phyloP scores from a whole-genome alignment of 1,140 invertebrate species.

The Nasonia longicornis region DNA sequence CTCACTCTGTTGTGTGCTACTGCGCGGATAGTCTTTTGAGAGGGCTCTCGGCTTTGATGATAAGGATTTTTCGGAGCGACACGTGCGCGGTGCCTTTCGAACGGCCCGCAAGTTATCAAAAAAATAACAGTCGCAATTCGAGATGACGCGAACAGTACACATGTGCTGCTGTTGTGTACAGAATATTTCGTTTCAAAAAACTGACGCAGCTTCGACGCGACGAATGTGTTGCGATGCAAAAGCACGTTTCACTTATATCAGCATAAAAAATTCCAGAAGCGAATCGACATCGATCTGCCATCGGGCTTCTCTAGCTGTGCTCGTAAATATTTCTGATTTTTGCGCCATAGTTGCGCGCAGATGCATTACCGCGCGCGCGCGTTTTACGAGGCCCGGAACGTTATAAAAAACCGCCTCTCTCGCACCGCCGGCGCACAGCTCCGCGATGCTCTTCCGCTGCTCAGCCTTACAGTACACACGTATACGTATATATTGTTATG shows the following conservation, averaged over 20 bases:
- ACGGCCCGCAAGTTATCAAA: too few species aligned
- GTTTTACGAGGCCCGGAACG: slow-evolving; percentile 7
- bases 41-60: background rate
- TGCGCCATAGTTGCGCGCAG: background rate
- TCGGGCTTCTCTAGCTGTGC: background rate
- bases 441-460: background rate
- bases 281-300: background rate
- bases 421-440: background rate
- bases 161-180: too few species aligned
- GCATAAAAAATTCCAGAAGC: background rate
- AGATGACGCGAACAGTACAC: too few species aligned
- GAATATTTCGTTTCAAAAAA: too few species aligned
- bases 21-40: background rate
- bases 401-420: background rate
- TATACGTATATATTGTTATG: too few species aligned
- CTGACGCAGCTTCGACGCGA: background rate
- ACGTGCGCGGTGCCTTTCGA: too few species aligned
- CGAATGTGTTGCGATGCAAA: background rate
- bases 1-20: background rate
- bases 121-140: too few species aligned
- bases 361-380: slow-evolving; percentile 3
- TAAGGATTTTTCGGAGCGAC: background rate
- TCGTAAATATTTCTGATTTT: slow-evolving; percentile 26
- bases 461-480: too few species aligned
- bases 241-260: background rate